phyloP scores from a whole-genome alignment of 2,888 invertebrate species.

The Amphimallon solstitiale region DNA sequence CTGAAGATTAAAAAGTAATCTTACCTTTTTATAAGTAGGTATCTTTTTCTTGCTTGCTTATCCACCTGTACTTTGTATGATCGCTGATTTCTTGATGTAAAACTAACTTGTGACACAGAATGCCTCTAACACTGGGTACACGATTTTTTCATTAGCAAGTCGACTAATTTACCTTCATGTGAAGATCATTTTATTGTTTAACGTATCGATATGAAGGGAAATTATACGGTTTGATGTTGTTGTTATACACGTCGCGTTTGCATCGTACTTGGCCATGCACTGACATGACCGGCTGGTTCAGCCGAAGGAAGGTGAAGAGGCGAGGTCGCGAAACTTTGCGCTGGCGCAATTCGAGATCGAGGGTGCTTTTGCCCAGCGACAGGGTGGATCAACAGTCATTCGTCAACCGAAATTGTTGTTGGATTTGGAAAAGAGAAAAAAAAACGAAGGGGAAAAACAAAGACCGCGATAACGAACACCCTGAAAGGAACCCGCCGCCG shows the following conservation, averaged over 20 bases:
- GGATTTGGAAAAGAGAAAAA: slow-evolving; percentile 8
- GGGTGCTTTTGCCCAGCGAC: slow-evolving; percentile 44
- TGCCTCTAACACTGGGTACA: not conserved
- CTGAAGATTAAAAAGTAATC: too few species aligned
- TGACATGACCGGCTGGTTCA: slow-evolving; percentile 46
- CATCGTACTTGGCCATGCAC: slow-evolving; percentile 42
- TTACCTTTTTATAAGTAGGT: too few species aligned
- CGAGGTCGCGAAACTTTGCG: slow-evolving; percentile 45
- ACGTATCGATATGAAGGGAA: slow-evolving; percentile 2
- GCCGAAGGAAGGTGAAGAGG: slow-evolving; percentile 47
- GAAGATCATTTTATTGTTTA: not conserved
- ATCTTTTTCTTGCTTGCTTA: too few species aligned
- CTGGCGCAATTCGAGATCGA: slow-evolving; percentile 45
- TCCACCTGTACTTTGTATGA: too few species aligned
- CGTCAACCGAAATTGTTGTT: slow-evolving; percentile 36
- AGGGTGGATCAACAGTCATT: slow-evolving; percentile 45
- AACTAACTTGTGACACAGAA: slow-evolving; percentile 1
- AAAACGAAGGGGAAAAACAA: not conserved
- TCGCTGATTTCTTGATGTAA: not conserved
- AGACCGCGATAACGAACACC: slow-evolving; percentile 8
- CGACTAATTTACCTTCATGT: not conserved
- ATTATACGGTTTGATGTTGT: not conserved
- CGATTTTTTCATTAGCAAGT: too few species aligned
- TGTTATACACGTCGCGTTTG: slow-evolving; percentile 17
- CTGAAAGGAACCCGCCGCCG: not conserved